phyloP scores from a whole-genome alignment of 2,113 vertebrate genomes.

The Austrofundulus limnaeus region DNA sequence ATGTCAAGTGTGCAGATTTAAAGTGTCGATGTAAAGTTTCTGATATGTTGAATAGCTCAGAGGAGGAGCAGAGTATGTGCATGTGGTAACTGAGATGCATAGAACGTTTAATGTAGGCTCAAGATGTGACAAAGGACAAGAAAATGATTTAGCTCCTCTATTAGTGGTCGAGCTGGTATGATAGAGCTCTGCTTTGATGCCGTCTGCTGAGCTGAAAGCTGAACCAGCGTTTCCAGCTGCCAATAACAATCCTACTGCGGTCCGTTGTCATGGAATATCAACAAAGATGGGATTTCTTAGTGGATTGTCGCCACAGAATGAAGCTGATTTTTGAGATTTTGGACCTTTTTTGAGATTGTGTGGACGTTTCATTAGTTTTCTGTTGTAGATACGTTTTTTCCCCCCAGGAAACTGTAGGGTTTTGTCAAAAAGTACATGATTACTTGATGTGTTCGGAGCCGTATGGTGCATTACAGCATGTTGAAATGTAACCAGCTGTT shows the following conservation, averaged over 20 bases:
- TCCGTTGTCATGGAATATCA: constrained; percentile 73
- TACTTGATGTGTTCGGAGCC: constrained; percentile 36
- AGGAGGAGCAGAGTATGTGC: constrained; percentile 34
- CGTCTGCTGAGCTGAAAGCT: constrained; percentile 51
- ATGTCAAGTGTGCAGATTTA: constrained; percentile 16
- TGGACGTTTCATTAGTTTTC: constrained; percentile 45
- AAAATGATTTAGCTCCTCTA: constrained; percentile 32
- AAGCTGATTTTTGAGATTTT: constrained; percentile 70
- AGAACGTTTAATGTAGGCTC: constrained; percentile 53
- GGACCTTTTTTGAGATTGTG: too few relatives aligned
- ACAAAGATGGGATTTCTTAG: constrained; percentile 66
- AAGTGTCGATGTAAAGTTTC: constrained; percentile 28
- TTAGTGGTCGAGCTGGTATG: constrained; percentile 60
- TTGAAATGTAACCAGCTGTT: constrained; percentile 37
- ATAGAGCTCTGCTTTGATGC: constrained; percentile 51
- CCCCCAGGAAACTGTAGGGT: constrained; percentile 24
- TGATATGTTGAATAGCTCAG: constrained; percentile 16
- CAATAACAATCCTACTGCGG: constrained; percentile 65
- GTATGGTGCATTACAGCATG: constrained; percentile 44
- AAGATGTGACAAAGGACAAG: constrained; percentile 57
- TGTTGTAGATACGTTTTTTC: constrained; percentile 50
- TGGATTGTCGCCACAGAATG: constrained; percentile 72
- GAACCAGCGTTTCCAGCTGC: constrained; percentile 64
- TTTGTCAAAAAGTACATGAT: constrained; percentile 41
- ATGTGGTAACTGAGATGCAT: constrained; percentile 45